phyloP scores from a whole-genome alignment of 1,140 invertebrate species.

The Drosophila kepulauana region DNA sequence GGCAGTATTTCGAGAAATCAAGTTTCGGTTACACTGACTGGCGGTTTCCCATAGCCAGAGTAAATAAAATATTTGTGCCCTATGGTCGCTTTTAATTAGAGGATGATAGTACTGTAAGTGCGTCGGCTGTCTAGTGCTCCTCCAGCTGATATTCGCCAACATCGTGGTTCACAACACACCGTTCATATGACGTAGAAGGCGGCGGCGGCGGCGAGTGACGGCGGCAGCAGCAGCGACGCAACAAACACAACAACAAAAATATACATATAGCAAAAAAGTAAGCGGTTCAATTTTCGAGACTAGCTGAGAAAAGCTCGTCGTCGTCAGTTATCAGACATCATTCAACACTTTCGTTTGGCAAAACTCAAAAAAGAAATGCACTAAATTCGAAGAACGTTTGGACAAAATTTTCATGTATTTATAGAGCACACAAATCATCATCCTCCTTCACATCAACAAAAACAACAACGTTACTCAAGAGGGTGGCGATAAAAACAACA shows the following conservation, averaged over 20 bases:
- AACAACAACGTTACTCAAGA: background rate
- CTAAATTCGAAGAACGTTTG: conserved; percentile 19
- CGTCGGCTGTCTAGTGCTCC: conserved; percentile 18
- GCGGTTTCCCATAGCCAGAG: conserved; percentile 15
- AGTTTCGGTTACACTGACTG: background rate
- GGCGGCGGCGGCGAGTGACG: conserved; percentile 16
- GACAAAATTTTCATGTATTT: conserved; percentile 42
- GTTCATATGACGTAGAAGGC: conserved; percentile 26
- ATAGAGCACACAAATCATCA: conserved; percentile 18
- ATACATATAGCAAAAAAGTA: conserved; percentile 30
- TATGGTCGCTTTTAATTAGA: conserved; percentile 35
- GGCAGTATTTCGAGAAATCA: background rate
- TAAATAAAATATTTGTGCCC: conserved; percentile 21
- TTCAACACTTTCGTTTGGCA: conserved; percentile 36
- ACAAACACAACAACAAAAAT: conserved; percentile 19
- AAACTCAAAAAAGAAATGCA: conserved; percentile 10
- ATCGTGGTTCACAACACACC: conserved; percentile 14
- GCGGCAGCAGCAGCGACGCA: conserved; percentile 13
- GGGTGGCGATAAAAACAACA: conserved; percentile 19
- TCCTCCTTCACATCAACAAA: background rate
- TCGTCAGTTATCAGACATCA: conserved; percentile 27
- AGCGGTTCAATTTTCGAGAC: conserved; percentile 34
- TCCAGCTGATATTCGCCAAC: conserved; percentile 47
- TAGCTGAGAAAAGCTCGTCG: conserved; percentile 15
- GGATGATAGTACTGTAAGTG: conserved; percentile 24